Percentiles rank a stretch among this genome's conserved stretches.
Conservation (phyloP, 2,888 invertebrate species). For the Branchellion lobata region DNA sequence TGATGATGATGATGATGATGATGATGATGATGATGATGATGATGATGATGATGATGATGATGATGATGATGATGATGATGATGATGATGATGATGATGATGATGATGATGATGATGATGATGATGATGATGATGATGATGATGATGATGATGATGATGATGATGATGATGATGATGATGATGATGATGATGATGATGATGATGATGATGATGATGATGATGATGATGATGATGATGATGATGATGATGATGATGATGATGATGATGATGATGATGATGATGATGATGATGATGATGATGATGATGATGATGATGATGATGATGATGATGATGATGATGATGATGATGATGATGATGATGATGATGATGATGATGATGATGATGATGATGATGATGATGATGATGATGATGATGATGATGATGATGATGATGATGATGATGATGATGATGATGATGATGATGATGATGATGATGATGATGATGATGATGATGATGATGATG, state of each 20-base stretch:
- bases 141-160: conserved; percentile 14
- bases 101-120: conserved; percentile 17
- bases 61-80: conserved; percentile 2
- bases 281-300: conserved; percentile 10
- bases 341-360: conserved; percentile 17
- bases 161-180: background rate
- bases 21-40: background rate
- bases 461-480: conserved; percentile 31
- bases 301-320: conserved; percentile 2
- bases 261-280: background rate
- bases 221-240: background rate
- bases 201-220: conserved; percentile 4
- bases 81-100: background rate
- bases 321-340: background rate
- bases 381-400: conserved; percentile 14
- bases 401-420: background rate
- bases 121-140: background rate
- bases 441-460: background rate
- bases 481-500: conserved; percentile 28
- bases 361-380: background rate
- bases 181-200: conserved; percentile 7
- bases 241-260: conserved; percentile 11
- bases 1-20: conserved; percentile 11
- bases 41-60: conserved; percentile 10
- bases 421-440: conserved; percentile 7